Conservation (phyloP, 2,888 invertebrate genomes). For the Apodemia duryi region DNA sequence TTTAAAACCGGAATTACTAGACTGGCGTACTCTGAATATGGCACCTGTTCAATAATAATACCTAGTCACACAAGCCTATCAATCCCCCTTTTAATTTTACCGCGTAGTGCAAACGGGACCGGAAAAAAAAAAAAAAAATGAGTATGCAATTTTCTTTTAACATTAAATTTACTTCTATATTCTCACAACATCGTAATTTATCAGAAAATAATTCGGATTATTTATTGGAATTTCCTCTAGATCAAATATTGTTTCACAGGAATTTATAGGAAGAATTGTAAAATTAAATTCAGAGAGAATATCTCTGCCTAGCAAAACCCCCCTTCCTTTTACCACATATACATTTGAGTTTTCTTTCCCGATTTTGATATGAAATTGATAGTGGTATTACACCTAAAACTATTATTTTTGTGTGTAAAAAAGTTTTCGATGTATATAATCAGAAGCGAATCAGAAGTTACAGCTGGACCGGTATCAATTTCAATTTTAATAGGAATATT, state of each 20-base stretch:
- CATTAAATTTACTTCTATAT: not conserved
- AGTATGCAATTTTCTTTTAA: not conserved
- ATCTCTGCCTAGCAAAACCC: not conserved
- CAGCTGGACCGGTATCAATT: too few relatives aligned
- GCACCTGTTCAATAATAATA: too few relatives aligned
- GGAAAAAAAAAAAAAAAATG: too few relatives aligned
- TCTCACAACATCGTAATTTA: not conserved
- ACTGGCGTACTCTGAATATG: too few relatives aligned
- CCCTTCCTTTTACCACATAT: not conserved
- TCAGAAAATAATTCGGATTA: not conserved
- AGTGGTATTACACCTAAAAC: not conserved
- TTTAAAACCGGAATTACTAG: not conserved
- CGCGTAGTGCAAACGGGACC: not conserved
- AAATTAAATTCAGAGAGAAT: not conserved
- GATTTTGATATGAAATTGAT: not conserved
- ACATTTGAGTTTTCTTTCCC: not conserved
- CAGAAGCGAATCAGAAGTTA: too few relatives aligned
- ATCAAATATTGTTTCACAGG: not conserved
- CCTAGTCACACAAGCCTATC: too few relatives aligned
- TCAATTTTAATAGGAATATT: not conserved
- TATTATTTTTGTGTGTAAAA: not conserved
- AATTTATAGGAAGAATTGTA: not conserved
- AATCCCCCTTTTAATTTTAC: constrained; percentile 18
- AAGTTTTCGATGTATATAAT: not conserved
- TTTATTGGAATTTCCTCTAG: not conserved